Evolutionary conservation across 1,140 invertebrate species (phyloP).

Genomic region (Calephelis virginiensis): DNA sequence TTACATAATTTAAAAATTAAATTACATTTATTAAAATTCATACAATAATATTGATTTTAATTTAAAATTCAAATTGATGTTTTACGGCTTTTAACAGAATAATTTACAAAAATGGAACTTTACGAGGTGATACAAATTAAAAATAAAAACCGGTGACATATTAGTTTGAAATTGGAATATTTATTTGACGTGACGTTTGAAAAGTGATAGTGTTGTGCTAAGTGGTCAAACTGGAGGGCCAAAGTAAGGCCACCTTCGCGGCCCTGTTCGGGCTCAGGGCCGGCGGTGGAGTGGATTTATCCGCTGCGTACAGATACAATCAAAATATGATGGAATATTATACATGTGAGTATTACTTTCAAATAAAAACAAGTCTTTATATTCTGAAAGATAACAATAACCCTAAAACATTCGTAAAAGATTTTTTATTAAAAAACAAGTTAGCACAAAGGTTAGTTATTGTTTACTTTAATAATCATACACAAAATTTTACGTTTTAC

Average conservation of each 20-base stretch:
- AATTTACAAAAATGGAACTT: conserved; percentile 10
- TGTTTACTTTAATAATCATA: too few relatives aligned
- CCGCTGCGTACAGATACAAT: conserved; percentile 96
- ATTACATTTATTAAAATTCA: neutral
- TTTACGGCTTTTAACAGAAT: neutral
- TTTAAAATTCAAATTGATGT: neutral
- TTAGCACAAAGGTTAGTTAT: too few relatives aligned
- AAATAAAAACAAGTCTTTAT: neutral
- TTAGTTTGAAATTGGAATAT: conserved; percentile 22
- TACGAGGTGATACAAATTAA: conserved; percentile 13
- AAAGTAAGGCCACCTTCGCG: conserved; percentile 75
- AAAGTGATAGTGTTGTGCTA: conserved; percentile 32
- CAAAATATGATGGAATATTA: conserved; percentile 99
- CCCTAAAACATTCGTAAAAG: too few relatives aligned
- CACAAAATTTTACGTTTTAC: too few relatives aligned
- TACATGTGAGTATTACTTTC: conserved; percentile 88
- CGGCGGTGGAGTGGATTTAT: conserved; percentile 87
- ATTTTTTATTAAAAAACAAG: too few relatives aligned
- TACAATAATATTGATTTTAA: neutral
- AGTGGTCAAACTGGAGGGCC: conserved; percentile 73
- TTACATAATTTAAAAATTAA: conserved; percentile 1
- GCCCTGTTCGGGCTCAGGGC: conserved; percentile 76
- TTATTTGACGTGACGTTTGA: conserved; percentile 20
- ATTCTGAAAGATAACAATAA: too few relatives aligned
- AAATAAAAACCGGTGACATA: conserved; percentile 8